Conservation (phyloP, 2,113 vertebrate species). For the Atherinomorus stipes region DNA sequence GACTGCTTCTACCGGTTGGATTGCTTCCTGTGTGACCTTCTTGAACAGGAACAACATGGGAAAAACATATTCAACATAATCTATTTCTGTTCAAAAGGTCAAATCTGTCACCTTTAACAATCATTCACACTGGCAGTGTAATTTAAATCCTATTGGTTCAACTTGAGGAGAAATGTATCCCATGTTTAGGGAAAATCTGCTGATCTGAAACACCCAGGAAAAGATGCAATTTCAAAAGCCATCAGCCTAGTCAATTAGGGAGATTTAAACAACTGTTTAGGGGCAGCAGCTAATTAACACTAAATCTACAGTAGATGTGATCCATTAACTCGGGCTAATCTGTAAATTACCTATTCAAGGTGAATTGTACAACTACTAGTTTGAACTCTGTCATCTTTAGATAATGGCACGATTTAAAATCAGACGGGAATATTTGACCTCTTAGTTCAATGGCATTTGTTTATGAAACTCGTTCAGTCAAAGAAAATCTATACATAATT, state of each 20-base stretch:
- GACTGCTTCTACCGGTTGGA: slow-evolving; percentile 19
- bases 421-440: slow-evolving; percentile 30
- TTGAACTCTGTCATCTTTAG: slow-evolving; percentile 19
- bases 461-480: slow-evolving; percentile 45
- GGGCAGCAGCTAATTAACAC: slow-evolving; percentile 62
- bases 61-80: slow-evolving; percentile 48
- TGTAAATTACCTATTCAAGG: slow-evolving; percentile 61
- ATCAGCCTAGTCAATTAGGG: slow-evolving; percentile 40
- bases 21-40: slow-evolving; percentile 60
- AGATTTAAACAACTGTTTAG: slow-evolving; percentile 69
- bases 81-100: slow-evolving; percentile 68
- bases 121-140: slow-evolving; percentile 48
- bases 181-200: slow-evolving; percentile 25
- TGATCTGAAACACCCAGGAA: slow-evolving; percentile 35
- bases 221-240: slow-evolving; percentile 43
- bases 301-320: slow-evolving; percentile 64
- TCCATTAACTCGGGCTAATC: slow-evolving; percentile 65
- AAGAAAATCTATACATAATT: slow-evolving; percentile 78
- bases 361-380: slow-evolving; percentile 30
- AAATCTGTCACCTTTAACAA: slow-evolving; percentile 61
- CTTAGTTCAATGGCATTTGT: slow-evolving; percentile 10
- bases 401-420: slow-evolving; percentile 45
- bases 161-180: slow-evolving; percentile 26
- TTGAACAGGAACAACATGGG: slow-evolving; percentile 38
- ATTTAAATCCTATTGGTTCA: slow-evolving; percentile 40